Conservation (phyloP, 2,113 vertebrate genomes). For the Pardalotus punctatus region DNA sequence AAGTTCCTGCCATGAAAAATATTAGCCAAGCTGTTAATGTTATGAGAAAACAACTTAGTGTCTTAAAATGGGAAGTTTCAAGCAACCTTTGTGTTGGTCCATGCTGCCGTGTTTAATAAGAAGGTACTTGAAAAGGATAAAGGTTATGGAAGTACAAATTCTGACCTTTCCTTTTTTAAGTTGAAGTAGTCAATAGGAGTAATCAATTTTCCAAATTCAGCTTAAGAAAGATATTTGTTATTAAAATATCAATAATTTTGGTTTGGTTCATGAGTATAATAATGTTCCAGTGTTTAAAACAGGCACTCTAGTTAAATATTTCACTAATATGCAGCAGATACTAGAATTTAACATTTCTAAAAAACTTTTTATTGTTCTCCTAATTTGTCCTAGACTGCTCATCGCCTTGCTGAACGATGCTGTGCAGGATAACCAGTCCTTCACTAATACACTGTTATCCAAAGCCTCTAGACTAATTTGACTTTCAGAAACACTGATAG, state of each 20-base stretch:
- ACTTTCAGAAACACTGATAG: conserved; percentile 22
- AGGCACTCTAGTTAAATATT: neutral
- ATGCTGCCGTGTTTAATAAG: neutral
- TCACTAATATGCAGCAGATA: neutral
- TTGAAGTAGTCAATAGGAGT: neutral
- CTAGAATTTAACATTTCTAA: conserved; percentile 38
- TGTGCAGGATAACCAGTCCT: conserved; percentile 30
- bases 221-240: neutral
- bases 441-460: conserved; percentile 5
- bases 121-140: neutral
- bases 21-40: neutral
- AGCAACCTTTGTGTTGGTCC: neutral
- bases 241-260: neutral
- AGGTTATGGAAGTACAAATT: conserved; percentile 25
- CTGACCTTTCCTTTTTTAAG: conserved; percentile 62
- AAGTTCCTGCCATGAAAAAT: neutral
- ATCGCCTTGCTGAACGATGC: conserved; percentile 12
- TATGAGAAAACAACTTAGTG: neutral
- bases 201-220: conserved; percentile 22
- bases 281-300: neutral
- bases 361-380: conserved; percentile 34
- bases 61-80: neutral
- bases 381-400: conserved; percentile 36
- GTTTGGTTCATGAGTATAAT: neutral
- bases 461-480: conserved; percentile 6